These are phyloP conservation scores for Drosophila kikkawai DNA, from an alignment of 1,140 invertebrate species.

Conservation along the genomic window DNA sequence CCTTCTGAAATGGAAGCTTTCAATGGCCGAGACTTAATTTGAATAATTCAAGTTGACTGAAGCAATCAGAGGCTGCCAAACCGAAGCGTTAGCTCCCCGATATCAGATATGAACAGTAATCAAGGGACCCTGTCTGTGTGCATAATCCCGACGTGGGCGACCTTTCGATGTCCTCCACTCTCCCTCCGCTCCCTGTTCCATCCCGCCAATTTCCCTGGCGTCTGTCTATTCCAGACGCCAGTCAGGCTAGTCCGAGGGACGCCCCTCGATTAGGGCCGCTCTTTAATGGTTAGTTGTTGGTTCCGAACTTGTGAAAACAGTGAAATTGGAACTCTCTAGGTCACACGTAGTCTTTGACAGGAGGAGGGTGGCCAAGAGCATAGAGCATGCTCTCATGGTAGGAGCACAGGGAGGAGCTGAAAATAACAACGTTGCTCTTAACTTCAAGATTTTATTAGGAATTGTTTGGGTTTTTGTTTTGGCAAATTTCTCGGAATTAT, in stretches of 20 bases:
- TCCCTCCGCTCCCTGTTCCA: not conserved
- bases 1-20: not conserved
- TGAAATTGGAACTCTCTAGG: constrained; percentile 14
- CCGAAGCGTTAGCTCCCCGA: not conserved
- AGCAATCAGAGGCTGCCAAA: constrained; percentile 11
- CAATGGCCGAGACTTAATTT: not conserved
- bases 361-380: too few relatives aligned
- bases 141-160: constrained; percentile 8
- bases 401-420: not conserved
- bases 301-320: constrained; percentile 37
- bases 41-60: constrained; percentile 19
- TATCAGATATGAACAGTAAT: constrained; percentile 41
- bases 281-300: constrained; percentile 21
- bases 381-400: too few relatives aligned
- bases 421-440: not conserved
- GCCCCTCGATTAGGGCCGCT: constrained; percentile 33
- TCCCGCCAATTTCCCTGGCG: constrained; percentile 14
- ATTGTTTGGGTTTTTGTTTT: not conserved
- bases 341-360: constrained; percentile 1
- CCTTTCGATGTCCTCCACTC: constrained; percentile 34
- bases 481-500: not conserved
- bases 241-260: constrained; percentile 58
- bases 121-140: constrained; percentile 18
- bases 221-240: constrained; percentile 55
- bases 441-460: not conserved